Conservation (phyloP, 2,888 invertebrate genomes). For the Perizoma flavofasciatum region DNA sequence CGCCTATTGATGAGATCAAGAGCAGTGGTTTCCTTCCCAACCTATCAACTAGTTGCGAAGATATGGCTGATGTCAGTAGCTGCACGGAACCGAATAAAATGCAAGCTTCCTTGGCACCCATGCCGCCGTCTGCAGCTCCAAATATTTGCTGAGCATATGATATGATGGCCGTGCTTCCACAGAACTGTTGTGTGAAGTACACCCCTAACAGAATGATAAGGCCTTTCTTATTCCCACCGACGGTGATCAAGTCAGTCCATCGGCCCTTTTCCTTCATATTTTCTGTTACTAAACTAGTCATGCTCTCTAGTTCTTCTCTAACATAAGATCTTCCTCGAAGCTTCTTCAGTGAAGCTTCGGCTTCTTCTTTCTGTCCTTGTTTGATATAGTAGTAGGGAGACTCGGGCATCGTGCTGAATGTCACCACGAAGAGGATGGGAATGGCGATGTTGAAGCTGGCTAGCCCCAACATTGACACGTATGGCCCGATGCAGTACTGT, state of each 20-base stretch:
- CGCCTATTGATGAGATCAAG: conserved; percentile 82
- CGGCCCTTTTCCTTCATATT: conserved; percentile 79
- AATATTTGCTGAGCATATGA: conserved; percentile 86
- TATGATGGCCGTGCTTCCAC: conserved; percentile 84
- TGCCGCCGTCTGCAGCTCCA: conserved; percentile 73
- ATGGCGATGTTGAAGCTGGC: conserved; percentile 83
- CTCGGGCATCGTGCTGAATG: conserved; percentile 86
- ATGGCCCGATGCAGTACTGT: conserved; percentile 85
- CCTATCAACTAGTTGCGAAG: conserved; percentile 84
- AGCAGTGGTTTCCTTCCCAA: conserved; percentile 85
- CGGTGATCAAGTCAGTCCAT: conserved; percentile 74
- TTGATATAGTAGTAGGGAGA: conserved; percentile 85
- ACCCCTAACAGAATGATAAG: conserved; percentile 84
- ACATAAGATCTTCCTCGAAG: conserved; percentile 83
- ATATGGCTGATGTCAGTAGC: conserved; percentile 80
- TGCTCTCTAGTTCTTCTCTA: conserved; percentile 79
- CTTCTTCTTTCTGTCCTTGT: conserved; percentile 74
- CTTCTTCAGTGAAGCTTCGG: conserved; percentile 81
- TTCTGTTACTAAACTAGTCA: conserved; percentile 79
- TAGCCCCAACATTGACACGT: conserved; percentile 81
- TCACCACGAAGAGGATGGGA: conserved; percentile 81
- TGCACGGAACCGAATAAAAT: conserved; percentile 82
- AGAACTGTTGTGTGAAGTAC: conserved; percentile 85
- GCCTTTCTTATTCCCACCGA: conserved; percentile 81
- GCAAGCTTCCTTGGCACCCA: conserved; percentile 77